A percentile compares a stretch with the other conserved stretches of the same genome.
These are phyloP conservation scores for Anseranas semipalmata DNA, from an alignment of 2,113 vertebrate species.

Conservation along the genomic window DNA sequence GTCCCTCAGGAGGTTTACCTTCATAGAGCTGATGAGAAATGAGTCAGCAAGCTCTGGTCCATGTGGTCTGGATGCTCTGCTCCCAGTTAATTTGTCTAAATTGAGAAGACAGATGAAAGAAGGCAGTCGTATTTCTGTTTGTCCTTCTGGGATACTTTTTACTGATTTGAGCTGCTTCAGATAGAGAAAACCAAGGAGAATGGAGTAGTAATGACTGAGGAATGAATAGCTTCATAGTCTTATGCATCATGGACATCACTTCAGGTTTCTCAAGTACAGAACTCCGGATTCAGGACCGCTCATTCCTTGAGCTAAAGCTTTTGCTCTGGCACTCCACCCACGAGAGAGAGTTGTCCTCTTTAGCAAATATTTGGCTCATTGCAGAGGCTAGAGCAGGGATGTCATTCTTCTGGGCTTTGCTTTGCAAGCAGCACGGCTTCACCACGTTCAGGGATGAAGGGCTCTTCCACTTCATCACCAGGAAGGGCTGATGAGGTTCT, in stretches of 20 bases:
- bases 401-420: neutral
- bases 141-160: neutral
- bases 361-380: neutral
- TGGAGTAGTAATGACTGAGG: neutral
- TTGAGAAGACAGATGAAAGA: neutral
- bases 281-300: neutral
- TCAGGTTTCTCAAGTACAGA: neutral
- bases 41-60: neutral
- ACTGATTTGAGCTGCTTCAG: neutral
- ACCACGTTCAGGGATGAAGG: neutral
- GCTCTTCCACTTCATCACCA: fast-evolving
- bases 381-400: neutral
- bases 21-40: fast-evolving
- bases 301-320: neutral
- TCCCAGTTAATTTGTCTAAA: neutral
- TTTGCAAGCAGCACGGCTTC: neutral
- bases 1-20: fast-evolving
- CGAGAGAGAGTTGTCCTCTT: neutral
- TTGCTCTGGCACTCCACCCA: neutral
- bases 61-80: neutral
- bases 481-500: neutral
- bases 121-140: neutral
- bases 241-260: neutral
- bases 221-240: neutral
- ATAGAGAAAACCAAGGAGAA: neutral